Evolutionary conservation across 2,888 invertebrate genomes (phyloP).

Genomic region (Pyrrhosoma nymphula): DNA sequence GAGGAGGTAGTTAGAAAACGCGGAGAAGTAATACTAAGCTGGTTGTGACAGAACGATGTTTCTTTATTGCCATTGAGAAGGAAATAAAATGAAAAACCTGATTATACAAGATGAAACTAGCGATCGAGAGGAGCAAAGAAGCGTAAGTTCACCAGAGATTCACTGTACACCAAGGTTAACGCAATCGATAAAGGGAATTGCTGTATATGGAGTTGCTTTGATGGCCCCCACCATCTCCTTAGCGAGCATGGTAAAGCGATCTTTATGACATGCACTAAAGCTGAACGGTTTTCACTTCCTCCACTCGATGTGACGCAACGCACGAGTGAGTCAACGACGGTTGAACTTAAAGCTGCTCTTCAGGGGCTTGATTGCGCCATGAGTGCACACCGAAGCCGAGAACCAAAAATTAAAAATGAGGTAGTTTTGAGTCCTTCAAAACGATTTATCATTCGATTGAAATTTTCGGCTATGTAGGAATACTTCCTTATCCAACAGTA

Average conservation of each 20-base stretch:
- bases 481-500: too few relatives aligned
- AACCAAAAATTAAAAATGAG: too few relatives aligned
- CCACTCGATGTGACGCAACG: background rate
- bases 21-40: too few relatives aligned
- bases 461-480: too few relatives aligned
- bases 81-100: background rate
- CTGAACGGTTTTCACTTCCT: background rate
- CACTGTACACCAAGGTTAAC: background rate
- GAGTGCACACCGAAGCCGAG: background rate
- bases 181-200: background rate
- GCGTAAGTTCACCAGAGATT: background rate
- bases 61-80: background rate
- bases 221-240: background rate
- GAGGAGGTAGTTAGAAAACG: too few relatives aligned
- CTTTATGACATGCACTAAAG: constrained; percentile 16
- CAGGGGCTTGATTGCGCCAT: background rate
- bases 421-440: too few relatives aligned
- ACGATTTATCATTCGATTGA: too few relatives aligned
- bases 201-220: background rate
- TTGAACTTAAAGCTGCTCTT: background rate
- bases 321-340: background rate
- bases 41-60: background rate
- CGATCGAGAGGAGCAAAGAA: background rate
- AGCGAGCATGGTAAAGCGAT: background rate
- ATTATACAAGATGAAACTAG: background rate